Evolutionary conservation across 2,888 invertebrate genomes (phyloP).

Genomic region (Dynastes grantii): DNA sequence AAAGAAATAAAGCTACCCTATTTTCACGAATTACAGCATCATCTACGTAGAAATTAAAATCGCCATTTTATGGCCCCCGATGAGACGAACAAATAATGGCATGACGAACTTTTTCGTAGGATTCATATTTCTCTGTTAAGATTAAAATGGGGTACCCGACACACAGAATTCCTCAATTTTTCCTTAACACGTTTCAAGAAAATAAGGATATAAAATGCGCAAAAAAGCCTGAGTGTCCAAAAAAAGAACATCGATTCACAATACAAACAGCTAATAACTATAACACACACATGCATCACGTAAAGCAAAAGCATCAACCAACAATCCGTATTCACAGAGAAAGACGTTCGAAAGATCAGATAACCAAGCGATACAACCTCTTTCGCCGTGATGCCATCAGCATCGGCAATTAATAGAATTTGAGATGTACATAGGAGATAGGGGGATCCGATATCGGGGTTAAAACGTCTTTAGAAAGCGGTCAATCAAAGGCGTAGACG

Average conservation of each 20-base stretch:
- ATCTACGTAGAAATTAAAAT: no score
- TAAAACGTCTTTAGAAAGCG: constrained; percentile 69
- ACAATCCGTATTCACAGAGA: constrained; percentile 27
- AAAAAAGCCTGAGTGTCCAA: neutral
- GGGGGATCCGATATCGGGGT: constrained; percentile 52
- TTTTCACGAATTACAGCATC: no score
- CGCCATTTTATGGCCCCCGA: no score
- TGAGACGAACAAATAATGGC: no score
- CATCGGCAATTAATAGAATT: constrained; percentile 54
- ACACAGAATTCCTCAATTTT: no score
- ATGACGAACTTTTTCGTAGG: no score
- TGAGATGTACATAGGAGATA: constrained; percentile 51
- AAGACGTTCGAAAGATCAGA: constrained; percentile 49
- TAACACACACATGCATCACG: constrained; percentile 13
- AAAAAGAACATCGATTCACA: constrained; percentile 16
- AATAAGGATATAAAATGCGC: neutral
- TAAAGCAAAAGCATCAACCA: constrained; percentile 3
- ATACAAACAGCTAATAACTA: constrained; percentile 52
- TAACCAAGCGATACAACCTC: constrained; percentile 38
- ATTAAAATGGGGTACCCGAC: no score
- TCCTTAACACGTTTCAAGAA: no score
- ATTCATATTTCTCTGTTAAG: no score
- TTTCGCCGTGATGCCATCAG: constrained; percentile 24
- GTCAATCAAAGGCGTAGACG: constrained; percentile 61
- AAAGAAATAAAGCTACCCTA: no score